Percentiles rank a stretch among this genome's conserved stretches.
Evolutionary conservation across 2,888 invertebrate species (phyloP).

Genomic region (Ditula angustiorana): DNA sequence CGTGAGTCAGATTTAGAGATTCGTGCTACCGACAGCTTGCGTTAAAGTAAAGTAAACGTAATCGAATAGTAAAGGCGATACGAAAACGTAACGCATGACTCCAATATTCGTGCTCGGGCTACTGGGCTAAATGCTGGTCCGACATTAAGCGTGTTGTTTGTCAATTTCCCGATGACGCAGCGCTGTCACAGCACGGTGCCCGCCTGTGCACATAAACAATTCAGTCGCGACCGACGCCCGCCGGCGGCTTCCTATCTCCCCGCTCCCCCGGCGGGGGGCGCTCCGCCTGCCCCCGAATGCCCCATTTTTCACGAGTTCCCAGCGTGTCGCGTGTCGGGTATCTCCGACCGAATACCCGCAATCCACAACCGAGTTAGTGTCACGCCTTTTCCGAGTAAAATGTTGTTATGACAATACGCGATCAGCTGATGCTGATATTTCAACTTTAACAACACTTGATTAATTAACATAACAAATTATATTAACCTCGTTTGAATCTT

Average conservation of each 20-base stretch:
- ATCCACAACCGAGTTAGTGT: conserved; percentile 54
- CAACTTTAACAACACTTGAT: conserved; percentile 10
- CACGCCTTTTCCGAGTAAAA: conserved; percentile 63
- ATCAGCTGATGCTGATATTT: conserved; percentile 68
- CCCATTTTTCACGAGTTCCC: conserved; percentile 74
- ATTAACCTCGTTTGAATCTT: not conserved
- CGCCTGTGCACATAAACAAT: conserved; percentile 75
- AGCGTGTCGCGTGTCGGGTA: conserved; percentile 60
- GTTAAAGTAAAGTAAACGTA: too few relatives aligned
- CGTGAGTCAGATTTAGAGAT: too few relatives aligned
- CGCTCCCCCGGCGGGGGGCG: conserved; percentile 44
- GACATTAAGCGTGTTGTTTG: conserved; percentile 68
- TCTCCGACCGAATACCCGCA: conserved; percentile 53
- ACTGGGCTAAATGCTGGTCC: conserved; percentile 38
- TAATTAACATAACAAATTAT: conserved; percentile 23
- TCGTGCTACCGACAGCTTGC: too few relatives aligned
- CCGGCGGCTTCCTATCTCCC: conserved; percentile 40
- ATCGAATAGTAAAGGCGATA: too few relatives aligned
- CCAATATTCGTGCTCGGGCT: too few relatives aligned
- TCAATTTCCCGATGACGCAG: conserved; percentile 77
- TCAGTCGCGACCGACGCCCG: conserved; percentile 57
- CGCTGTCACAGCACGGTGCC: conserved; percentile 70
- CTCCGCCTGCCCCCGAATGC: conserved; percentile 52
- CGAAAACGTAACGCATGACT: too few relatives aligned
- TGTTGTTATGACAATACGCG: conserved; percentile 69